Base-by-base conservation (phyloP, 1,140 invertebrate species). In the Cotesia chilonis region DNA sequence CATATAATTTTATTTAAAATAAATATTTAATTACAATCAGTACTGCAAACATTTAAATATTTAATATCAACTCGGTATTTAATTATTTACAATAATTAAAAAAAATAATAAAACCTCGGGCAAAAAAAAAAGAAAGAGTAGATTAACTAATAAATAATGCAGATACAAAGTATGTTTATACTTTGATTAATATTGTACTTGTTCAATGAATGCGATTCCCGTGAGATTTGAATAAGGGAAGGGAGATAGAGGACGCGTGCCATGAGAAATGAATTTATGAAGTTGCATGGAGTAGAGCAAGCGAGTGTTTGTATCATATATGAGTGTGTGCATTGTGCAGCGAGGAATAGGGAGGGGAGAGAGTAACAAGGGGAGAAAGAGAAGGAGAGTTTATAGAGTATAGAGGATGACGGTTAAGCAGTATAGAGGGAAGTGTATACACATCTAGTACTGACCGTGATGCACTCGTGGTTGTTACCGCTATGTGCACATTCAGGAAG, bases 261-360 rank as follows among this genome's bases (percentile, higher is more conserved):
- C 60, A 63, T 12, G 60, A 63, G 37, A 63, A 63, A 63, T 63
- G 60, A 63, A 63, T 63, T 63, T 63, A 63, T 63, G 60, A 38
- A 63, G n/a, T 37, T 63, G 12, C 35, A 36, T 12, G 37, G 37
- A 36, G 35, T 37, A 28, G n/a, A 37, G 14, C 28, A 36, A 63
- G 14, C 28, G 60, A 63, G 60, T 63, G 60, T 63, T 63, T 63
- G 60, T n/a, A 63, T 37, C 60, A 63, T 38, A 63, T 12, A 63
- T 17, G 57, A 59, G 57, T 59, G 14, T 59, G 9, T 59, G 57
- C 17, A 28, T 59, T 59, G 57, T 20, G 10, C 41, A 47, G 41
- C 6, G 10, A 10, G 10, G 38, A 5, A 9, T 41, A 41, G 9
- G 41, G 10, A 10, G 6, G 41, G 2, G 5, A 47, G 5, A 47